These are phyloP conservation scores for Mercenaria mercenaria DNA, from an alignment of 1,140 invertebrate genomes.

Conservation along the genomic window DNA sequence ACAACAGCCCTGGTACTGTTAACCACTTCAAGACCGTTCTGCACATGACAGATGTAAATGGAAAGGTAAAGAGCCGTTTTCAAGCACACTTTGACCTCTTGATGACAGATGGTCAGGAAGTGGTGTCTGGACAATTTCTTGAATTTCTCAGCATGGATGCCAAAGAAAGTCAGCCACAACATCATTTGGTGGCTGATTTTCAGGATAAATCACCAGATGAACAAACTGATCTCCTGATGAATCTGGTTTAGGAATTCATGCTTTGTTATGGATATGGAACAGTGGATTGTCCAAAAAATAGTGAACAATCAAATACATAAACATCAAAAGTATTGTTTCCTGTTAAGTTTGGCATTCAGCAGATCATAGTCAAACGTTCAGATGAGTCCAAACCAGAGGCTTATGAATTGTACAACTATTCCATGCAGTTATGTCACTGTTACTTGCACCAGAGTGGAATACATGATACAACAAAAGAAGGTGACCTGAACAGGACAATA, in stretches of 20 bases:
- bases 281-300: neutral
- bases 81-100: conserved; percentile 10
- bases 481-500: neutral
- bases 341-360: neutral
- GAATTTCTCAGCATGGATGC: conserved; percentile 29
- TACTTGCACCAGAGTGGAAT: neutral
- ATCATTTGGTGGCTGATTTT: neutral
- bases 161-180: conserved; percentile 23
- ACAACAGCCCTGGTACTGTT: neutral
- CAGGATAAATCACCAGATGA: neutral
- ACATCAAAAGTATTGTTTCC: neutral
- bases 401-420: conserved; percentile 3
- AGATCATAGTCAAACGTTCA: neutral
- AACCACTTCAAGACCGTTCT: conserved; percentile 38
- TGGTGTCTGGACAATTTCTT: conserved; percentile 1
- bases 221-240: neutral
- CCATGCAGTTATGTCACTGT: neutral
- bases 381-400: neutral
- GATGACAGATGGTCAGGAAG: neutral
- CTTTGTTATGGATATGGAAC: neutral
- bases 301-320: too few relatives aligned
- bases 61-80: conserved; percentile 22
- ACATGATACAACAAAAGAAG: conserved; percentile 1
- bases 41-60: conserved; percentile 32
- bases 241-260: neutral